A percentile compares a stretch with the other conserved stretches of the same genome.
phyloP scores from a whole-genome alignment of 2,888 invertebrate genomes.

The Drosophila affinis region DNA sequence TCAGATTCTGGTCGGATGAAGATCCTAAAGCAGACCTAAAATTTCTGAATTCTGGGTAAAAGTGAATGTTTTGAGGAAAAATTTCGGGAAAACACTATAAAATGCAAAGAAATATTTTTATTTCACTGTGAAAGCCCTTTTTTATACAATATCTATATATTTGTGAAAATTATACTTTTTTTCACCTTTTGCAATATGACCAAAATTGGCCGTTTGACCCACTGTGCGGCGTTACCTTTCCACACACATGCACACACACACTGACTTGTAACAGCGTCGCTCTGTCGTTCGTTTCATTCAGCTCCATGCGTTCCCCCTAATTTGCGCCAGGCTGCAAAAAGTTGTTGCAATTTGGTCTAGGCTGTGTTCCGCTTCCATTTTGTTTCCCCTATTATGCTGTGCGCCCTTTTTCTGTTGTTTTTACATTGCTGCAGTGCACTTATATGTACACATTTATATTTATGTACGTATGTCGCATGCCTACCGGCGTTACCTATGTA shows the following conservation, averaged over 20 bases:
- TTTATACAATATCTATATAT: no score
- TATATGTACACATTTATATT: background rate
- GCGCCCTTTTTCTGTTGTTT: conserved; percentile 42
- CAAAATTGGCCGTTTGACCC: no score
- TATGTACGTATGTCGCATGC: conserved; percentile 10
- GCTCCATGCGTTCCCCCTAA: conserved; percentile 60
- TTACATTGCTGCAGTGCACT: conserved; percentile 33
- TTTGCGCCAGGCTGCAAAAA: conserved; percentile 17
- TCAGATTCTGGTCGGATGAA: no score
- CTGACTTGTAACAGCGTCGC: conserved; percentile 37
- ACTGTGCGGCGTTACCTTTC: conserved; percentile 47
- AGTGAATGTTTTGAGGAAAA: no score
- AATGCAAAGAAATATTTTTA: no score
- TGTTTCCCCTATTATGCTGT: conserved; percentile 56
- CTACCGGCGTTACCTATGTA: conserved; percentile 43
- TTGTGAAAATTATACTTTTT: no score
- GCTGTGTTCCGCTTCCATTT: conserved; percentile 59
- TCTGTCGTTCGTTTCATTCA: conserved; percentile 61
- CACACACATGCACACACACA: conserved; percentile 7
- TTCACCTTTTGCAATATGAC: no score
- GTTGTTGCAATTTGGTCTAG: conserved; percentile 56
- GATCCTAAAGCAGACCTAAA: no score
- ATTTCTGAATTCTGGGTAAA: no score
- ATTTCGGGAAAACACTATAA: no score
- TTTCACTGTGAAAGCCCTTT: no score